Evolutionary conservation across 2,113 vertebrate genomes (phyloP).

Genomic region (Pterocles orientalis): DNA sequence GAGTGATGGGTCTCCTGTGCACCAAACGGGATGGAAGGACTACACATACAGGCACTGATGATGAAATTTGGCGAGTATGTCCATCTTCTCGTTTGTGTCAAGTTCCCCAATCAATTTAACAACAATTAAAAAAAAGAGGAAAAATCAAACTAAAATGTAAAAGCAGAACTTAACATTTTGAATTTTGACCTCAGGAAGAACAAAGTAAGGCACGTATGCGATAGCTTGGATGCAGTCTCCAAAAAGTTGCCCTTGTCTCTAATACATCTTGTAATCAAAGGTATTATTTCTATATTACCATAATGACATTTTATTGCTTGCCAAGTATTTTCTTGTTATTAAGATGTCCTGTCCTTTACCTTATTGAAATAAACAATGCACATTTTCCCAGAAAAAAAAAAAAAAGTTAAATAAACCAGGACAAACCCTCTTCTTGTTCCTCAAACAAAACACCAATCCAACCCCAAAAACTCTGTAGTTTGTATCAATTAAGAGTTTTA

Average conservation of each 20-base stretch:
- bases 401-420: background rate
- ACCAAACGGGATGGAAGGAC: background rate
- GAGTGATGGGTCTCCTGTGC: background rate
- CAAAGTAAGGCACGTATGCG: accelerated
- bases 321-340: background rate
- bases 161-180: background rate
- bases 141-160: background rate
- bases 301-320: background rate
- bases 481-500: background rate
- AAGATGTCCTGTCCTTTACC: background rate
- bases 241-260: accelerated
- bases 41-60: accelerated
- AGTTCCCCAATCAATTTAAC: background rate
- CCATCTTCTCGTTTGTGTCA: background rate
- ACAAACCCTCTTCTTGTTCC: background rate
- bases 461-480: background rate
- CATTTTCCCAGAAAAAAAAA: background rate
- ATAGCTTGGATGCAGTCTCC: background rate
- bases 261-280: background rate
- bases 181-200: background rate
- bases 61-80: background rate
- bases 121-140: background rate
- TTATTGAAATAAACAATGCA: background rate
- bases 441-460: background rate
- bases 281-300: background rate